phyloP scores from a whole-genome alignment of 2,113 vertebrate species.

The Psilopsiagon aurifrons region DNA sequence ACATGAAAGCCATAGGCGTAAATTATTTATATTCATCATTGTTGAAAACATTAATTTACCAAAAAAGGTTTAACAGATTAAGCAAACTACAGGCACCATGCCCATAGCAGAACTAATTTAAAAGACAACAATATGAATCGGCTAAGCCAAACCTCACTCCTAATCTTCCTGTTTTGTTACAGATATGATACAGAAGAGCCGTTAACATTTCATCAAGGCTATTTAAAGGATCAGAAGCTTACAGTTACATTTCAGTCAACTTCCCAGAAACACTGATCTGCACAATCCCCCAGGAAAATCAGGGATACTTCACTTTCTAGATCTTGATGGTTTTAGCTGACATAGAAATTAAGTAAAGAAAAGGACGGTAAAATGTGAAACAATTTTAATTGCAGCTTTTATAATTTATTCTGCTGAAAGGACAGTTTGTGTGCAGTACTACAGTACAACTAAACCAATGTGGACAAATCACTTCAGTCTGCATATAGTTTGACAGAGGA shows the following conservation, averaged over 20 bases:
- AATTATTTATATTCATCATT: slow-evolving; percentile 59
- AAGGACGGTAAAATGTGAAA: not conserved
- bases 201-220: not conserved
- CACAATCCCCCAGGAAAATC: not conserved
- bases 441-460: not conserved
- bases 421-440: not conserved
- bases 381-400: not conserved
- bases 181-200: not conserved
- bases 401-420: not conserved
- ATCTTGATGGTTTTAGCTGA: not conserved
- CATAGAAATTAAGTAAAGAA: not conserved
- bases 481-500: not conserved
- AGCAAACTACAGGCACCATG: not conserved
- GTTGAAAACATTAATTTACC: slow-evolving; percentile 31
- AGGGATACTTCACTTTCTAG: not conserved
- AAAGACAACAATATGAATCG: not conserved
- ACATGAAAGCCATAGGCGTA: not conserved
- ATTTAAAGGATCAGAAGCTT: slow-evolving; percentile 20
- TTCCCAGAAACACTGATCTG: not conserved
- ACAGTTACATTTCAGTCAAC: not conserved
- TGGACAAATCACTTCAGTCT: not conserved
- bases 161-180: not conserved
- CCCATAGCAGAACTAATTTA: slow-evolving; percentile 7
- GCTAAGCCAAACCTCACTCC: not conserved
- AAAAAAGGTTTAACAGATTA: slow-evolving; percentile 34